Evolutionary conservation across 2,888 invertebrate species (phyloP).

Genomic region (Rhyacophila evoluta): DNA sequence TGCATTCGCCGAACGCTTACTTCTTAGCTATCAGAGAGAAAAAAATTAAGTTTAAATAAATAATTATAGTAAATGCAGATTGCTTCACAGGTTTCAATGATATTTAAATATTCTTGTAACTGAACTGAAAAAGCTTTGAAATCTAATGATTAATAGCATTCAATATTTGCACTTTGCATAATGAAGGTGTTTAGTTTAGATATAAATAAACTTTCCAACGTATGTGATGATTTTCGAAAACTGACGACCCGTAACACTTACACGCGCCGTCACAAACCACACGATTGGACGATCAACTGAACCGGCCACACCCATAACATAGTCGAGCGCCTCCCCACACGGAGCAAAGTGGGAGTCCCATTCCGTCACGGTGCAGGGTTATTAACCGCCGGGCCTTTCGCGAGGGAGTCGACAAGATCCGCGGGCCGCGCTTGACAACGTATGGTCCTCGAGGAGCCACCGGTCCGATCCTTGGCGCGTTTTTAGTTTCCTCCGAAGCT

Average conservation of each 20-base stretch:
- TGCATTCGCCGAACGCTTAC: no score
- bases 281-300: slow-evolving; percentile 29
- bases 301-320: slow-evolving; percentile 25
- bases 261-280: not conserved
- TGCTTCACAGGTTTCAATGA: no score
- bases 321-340: slow-evolving; percentile 3
- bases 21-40: no score
- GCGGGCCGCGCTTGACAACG: slow-evolving; percentile 40
- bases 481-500: slow-evolving; percentile 51
- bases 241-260: not conserved
- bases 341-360: slow-evolving; percentile 25
- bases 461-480: slow-evolving; percentile 35
- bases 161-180: not conserved
- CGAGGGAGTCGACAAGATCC: slow-evolving; percentile 1
- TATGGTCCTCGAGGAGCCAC: slow-evolving; percentile 32
- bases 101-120: no score
- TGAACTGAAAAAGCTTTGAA: no score
- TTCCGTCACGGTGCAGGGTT: slow-evolving; percentile 5
- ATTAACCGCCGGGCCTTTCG: slow-evolving; percentile 28
- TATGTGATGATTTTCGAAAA: not conserved
- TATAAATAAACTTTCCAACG: not conserved
- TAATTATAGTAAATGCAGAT: no score
- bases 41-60: no score
- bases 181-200: not conserved
- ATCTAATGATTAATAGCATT: no score